Evolutionary conservation across 2,113 vertebrate genomes (phyloP), one percentile per base, ranked within the genome.

Genomic region (Heterotis niloticus): DNA sequence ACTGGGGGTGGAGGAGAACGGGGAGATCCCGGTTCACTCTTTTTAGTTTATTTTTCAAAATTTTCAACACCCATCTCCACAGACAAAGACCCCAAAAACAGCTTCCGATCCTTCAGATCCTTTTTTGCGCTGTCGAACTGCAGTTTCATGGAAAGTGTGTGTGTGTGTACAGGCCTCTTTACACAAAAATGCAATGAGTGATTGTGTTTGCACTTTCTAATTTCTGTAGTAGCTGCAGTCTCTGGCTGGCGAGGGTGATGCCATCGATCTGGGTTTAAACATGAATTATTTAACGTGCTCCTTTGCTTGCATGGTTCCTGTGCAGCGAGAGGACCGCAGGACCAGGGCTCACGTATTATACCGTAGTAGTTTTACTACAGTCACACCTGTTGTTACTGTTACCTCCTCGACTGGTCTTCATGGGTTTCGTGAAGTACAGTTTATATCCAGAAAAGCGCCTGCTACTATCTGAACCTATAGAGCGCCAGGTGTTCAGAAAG

Each of bases 31-130:
- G 14, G 44, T 4, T 65, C 12, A 80, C 20, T 82, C 28, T 26
- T 44, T 62, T 62, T 62, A n/a, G 24, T 29, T 91, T 92, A 87
- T 88, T 88, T 91, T 24, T 14, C 23, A 10, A 1, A 20, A 26
- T 54, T 9, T 14, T 74, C 20, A 57, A 10, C 13, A 23, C 26
- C 10, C 12, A n/a, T n/a, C 23, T 24, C 20, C 71, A 89, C 88
- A 89, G 90, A 91, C 90, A 88, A 89, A 91, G 91, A 88, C 89
- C 90, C 91, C 90, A 91, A 82, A 79, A 52, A 17, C 57, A 68
- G 79, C 83, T 84, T 83, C 70, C 86, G 89, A 84, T 81, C 59
- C 83, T 84, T 83, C 70, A 87, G 89, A 84, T 81, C 59, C 14
- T 14, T 62, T 17, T 11, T 20, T 62, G 59, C 59, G 2, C 7